phyloP scores from a whole-genome alignment of 2,888 invertebrate species.

The Drosophila tripunctata region DNA sequence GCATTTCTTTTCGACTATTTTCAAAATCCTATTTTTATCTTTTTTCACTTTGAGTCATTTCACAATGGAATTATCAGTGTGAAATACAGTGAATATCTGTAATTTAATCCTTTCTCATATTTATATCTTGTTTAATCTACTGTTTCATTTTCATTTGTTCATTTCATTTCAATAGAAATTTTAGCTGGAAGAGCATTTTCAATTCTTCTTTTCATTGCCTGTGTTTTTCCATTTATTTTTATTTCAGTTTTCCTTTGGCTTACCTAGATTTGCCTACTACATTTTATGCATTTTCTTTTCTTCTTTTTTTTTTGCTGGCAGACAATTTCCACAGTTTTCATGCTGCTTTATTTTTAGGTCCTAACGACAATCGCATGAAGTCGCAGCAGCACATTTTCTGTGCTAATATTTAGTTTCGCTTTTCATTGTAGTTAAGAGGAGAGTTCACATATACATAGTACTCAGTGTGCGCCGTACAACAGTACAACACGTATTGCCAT shows the following conservation, averaged over 20 bases:
- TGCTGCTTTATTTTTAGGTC: slow-evolving; percentile 25
- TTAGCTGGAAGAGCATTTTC: slow-evolving; percentile 1
- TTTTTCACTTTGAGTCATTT: too few species aligned
- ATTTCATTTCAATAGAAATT: neutral
- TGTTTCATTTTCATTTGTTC: neutral
- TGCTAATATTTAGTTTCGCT: slow-evolving; percentile 65
- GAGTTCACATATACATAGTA: too few species aligned
- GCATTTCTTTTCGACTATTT: too few species aligned
- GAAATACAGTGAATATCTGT: too few species aligned
- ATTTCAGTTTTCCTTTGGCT: slow-evolving; percentile 16
- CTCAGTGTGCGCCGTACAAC: too few species aligned
- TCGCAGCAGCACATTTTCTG: slow-evolving; percentile 36
- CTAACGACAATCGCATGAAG: slow-evolving; percentile 24
- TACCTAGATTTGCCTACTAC: slow-evolving; percentile 47
- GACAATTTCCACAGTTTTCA: slow-evolving; percentile 52
- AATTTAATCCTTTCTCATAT: neutral
- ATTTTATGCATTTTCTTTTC: slow-evolving; percentile 43
- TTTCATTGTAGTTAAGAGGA: slow-evolving; percentile 54
- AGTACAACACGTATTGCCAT: slow-evolving; percentile 13
- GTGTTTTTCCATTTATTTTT: slow-evolving; percentile 1
- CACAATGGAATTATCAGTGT: too few species aligned
- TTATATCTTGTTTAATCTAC: neutral
- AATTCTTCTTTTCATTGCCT: neutral
- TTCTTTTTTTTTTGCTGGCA: slow-evolving; percentile 42
- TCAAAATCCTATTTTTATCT: too few species aligned